Base-by-base conservation (phyloP, 2,888 invertebrate genomes). In the Pammene fasciana region DNA sequence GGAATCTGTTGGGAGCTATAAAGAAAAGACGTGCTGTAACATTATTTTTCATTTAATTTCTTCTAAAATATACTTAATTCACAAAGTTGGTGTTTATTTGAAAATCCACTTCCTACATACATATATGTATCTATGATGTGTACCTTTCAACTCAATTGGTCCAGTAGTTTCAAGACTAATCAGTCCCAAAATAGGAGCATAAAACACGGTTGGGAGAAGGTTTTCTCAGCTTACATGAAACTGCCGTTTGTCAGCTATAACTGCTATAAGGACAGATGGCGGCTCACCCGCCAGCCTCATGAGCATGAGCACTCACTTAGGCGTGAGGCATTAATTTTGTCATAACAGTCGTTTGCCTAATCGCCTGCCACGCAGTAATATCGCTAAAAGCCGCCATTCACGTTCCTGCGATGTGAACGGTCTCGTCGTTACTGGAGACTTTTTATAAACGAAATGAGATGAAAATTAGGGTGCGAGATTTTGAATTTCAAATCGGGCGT, bases 371-470 rank as follows among this genome's bases (percentile, higher is more conserved):
- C 76, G 77, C 78, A 75, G 84, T 86, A 87, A 89, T 88, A 86
- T 80, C 77, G 83, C 84, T 88, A 85, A 88, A 85, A 88, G 88
- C 86, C 75, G 83, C 83, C 84, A 86, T 88, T 88, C 84, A 86
- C 87, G 74, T 72, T 79, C 78, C 78, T 75, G 66, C 67, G 54
- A 46, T 67, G 45, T 61, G 64, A 72, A 66, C 68, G 71, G 48
- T 57, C 64, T 57, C 65, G 65, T 71, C 71, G 73, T 70, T 80
- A 82, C 79, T 80, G 81, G 78, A 76, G 79, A 78, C 76, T 81
- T 75, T 71, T 71, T 77, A 70, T 67, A 72, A 65, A 72, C 65
- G 71, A 70, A 75, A 75, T 76, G 73, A 72, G 72, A 68, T 72
- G 74, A 71, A 75, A 72, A 72, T 71, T 68, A 71, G 68, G 71